Conservation (phyloP, 2,113 vertebrate genomes). For the Aepyceros melampus region DNA sequence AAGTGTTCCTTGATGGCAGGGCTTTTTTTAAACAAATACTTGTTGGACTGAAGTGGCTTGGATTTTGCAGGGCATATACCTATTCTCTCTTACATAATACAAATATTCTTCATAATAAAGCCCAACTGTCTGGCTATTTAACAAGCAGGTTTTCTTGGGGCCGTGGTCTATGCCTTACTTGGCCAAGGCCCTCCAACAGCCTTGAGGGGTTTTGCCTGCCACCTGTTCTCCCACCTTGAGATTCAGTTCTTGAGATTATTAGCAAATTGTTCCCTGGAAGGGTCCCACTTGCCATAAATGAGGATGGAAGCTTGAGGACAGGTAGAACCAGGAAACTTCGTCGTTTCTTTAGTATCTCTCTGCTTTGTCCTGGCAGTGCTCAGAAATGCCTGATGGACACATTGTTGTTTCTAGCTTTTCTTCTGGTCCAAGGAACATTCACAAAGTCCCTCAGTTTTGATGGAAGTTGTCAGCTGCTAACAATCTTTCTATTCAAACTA, state of each 20-base stretch:
- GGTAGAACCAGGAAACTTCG: not conserved
- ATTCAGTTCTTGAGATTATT: not conserved
- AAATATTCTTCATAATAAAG: not conserved
- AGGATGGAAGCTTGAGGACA: not conserved
- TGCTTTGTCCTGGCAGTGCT: not conserved
- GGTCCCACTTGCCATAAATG: not conserved
- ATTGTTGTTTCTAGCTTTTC: not conserved
- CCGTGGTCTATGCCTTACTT: not conserved
- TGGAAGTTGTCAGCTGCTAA: not conserved
- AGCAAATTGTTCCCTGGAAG: not conserved
- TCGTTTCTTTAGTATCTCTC: not conserved
- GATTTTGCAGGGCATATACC: not conserved
- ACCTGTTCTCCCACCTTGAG: not conserved
- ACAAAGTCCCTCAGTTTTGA: not conserved
- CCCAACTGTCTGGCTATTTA: not conserved
- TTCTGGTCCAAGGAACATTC: not conserved
- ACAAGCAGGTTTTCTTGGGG: not conserved
- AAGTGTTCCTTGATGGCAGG: not conserved
- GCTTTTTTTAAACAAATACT: not conserved
- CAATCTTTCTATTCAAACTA: not conserved
- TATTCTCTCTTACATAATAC: not conserved
- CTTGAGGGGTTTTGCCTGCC: not conserved
- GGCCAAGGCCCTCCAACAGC: not conserved
- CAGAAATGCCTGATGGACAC: not conserved
- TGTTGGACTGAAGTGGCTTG: not conserved